Base-by-base conservation (phyloP, 37 sponge, comb jelly and placozoan genomes). In the Trichoplax adhaerens region DNA sequence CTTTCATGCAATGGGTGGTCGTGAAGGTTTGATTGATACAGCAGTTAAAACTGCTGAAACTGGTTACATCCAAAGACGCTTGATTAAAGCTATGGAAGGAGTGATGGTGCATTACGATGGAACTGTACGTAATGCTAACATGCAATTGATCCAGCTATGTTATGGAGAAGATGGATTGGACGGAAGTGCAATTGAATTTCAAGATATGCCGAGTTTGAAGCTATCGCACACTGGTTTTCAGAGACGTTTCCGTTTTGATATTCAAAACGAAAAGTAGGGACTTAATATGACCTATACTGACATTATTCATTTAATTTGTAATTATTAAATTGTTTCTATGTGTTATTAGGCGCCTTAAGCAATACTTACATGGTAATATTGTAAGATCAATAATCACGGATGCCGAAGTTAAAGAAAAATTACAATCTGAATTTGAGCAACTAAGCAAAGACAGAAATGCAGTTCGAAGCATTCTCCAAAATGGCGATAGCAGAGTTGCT, bases 1-100 rank as follows among this genome's bases (percentile, higher is more conserved):
- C 90, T 98, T 98, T 74, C 99, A 98, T 81, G 99, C 99, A 67
- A 98, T 98, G 99, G 99, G 94, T n/a, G 99, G 99, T 2, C 67
- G 99, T 60, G 95, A 94, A 62, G 99, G 99, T 0, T 78, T 98
- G 54, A 98, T 98, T 68, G 99, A 98, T 75, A 98, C 99, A 53
- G 99, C 99, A 66, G 99, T 98, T 48, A 98, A 98, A 82, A 98
- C 99, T 4, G 84, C 92, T 50, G 99, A 98, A 63, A 98, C 99
- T 46, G 92, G 88, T 87, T 98, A 98, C 77, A 98, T 98, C 66
- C 99, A 98, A 86, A 76, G 99, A 65, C 81, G 99, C 48, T 82
- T 98, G 69, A 86, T 98, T 77, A 98, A 98, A 70, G 94, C 94
- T 55, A 98, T 98, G 99, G 99, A 98, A 65, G 93, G 91, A 7